These are phyloP conservation scores for Philotrypesis tridentata DNA, from an alignment of 1,140 invertebrate species.

Conservation along the genomic window DNA sequence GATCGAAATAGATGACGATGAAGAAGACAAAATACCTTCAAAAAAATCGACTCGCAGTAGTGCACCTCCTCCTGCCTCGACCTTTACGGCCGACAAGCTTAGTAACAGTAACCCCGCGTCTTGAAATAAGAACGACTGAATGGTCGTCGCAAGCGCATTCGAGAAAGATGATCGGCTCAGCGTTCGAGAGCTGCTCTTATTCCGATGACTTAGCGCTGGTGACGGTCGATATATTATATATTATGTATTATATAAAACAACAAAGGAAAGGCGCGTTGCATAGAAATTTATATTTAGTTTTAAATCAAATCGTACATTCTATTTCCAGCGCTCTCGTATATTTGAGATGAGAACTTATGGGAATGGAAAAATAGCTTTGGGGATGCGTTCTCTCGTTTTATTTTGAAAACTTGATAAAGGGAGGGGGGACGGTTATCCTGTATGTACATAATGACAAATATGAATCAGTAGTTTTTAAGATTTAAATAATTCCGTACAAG, in stretches of 20 bases:
- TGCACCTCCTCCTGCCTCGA: slow-evolving; percentile 13
- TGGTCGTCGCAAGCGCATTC: background rate
- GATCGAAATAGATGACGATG: slow-evolving; percentile 54
- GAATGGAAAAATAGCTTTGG: background rate
- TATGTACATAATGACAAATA: slow-evolving; percentile 48
- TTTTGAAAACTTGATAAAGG: slow-evolving; percentile 31
- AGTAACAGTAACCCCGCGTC: slow-evolving; percentile 50
- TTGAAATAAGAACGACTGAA: slow-evolving; percentile 50
- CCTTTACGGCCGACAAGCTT: slow-evolving; percentile 41
- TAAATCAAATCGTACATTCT: slow-evolving; percentile 27
- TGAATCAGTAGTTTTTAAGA: slow-evolving; percentile 42
- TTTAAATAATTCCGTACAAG: slow-evolving; percentile 39
- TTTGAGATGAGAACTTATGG: slow-evolving; percentile 10
- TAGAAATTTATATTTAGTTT: slow-evolving; percentile 36
- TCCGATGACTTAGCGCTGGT: slow-evolving; percentile 19
- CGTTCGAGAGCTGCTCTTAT: slow-evolving; percentile 29
- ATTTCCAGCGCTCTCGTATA: slow-evolving; percentile 1
- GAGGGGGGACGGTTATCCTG: slow-evolving; percentile 19
- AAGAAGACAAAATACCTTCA: slow-evolving; percentile 53
- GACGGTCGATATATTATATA: slow-evolving; percentile 41
- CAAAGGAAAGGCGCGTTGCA: slow-evolving; percentile 5
- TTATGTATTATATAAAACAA: slow-evolving; percentile 44
- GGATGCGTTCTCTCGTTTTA: slow-evolving; percentile 38
- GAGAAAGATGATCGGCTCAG: slow-evolving; percentile 10
- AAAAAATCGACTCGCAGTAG: slow-evolving; percentile 54